Evolutionary conservation across 2,888 invertebrate species (phyloP).

Genomic region (Drosophila greeni): DNA sequence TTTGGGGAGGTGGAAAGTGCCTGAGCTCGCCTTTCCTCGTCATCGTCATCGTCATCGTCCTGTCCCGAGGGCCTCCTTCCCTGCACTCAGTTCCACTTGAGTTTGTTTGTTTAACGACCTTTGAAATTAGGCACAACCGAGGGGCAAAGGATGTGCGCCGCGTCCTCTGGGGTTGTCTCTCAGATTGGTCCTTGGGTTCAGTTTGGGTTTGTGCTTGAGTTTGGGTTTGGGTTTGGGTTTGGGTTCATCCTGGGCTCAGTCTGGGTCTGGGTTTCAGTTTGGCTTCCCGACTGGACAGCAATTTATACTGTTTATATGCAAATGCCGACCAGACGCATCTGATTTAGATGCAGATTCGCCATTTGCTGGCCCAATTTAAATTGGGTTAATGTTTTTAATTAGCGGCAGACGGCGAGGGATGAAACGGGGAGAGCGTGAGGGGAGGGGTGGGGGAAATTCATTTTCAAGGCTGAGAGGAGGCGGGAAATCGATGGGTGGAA

Average conservation of each 20-base stretch:
- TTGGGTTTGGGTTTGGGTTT: background rate
- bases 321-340: constrained; percentile 47
- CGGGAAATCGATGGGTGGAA: background rate
- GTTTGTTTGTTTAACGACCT: constrained; percentile 78
- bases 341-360: constrained; percentile 36
- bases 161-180: constrained; percentile 24
- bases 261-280: background rate
- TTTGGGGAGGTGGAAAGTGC: constrained; percentile 30
- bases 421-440: background rate
- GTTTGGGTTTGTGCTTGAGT: background rate
- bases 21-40: background rate
- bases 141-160: constrained; percentile 60
- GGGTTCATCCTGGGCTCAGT: background rate
- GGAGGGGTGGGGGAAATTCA: constrained; percentile 1
- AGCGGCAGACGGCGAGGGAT: constrained; percentile 21
- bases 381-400: constrained; percentile 61
- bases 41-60: constrained; percentile 48
- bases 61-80: constrained; percentile 51
- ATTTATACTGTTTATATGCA: constrained; percentile 75
- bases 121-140: constrained; percentile 75
- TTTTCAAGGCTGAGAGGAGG: background rate
- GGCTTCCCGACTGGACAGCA: constrained; percentile 41
- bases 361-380: constrained; percentile 69
- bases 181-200: background rate
- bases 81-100: constrained; percentile 76